These are phyloP conservation scores for Odocoileus hemionus DNA, from an alignment of 2,113 vertebrate genomes.

Conservation along the genomic window DNA sequence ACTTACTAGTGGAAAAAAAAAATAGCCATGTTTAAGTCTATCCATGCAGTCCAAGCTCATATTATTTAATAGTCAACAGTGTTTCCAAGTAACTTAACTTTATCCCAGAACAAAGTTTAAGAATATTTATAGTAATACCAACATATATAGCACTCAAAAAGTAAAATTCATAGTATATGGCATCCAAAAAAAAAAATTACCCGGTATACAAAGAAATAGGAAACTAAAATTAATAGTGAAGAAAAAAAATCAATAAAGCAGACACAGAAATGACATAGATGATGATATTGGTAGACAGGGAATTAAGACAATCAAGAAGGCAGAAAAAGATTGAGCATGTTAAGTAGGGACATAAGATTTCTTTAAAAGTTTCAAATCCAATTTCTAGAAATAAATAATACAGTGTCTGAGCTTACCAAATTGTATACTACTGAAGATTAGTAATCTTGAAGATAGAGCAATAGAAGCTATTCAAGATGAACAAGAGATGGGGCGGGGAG, in stretches of 20 bases:
- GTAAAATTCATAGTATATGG: neutral
- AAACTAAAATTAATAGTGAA: neutral
- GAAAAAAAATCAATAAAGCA: neutral
- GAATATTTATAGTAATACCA: neutral
- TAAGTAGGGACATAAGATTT: neutral
- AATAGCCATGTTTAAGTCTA: neutral
- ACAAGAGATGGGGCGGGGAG: accelerated
- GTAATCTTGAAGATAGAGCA: neutral
- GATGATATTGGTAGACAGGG: neutral
- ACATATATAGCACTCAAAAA: neutral
- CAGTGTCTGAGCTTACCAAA: neutral
- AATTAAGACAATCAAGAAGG: neutral
- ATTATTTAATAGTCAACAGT: neutral
- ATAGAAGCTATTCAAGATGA: neutral
- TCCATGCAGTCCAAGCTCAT: neutral
- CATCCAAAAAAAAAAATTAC: neutral
- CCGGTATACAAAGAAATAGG: neutral
- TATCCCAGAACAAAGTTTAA: neutral
- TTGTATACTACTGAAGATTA: neutral
- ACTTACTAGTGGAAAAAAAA: neutral
- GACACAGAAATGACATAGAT: neutral
- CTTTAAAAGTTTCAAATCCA: neutral
- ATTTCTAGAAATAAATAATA: neutral
- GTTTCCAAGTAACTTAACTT: neutral
- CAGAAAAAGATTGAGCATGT: neutral